These are phyloP conservation scores for Panopea generosa DNA, from an alignment of 2,888 invertebrate species.

Conservation along the genomic window DNA sequence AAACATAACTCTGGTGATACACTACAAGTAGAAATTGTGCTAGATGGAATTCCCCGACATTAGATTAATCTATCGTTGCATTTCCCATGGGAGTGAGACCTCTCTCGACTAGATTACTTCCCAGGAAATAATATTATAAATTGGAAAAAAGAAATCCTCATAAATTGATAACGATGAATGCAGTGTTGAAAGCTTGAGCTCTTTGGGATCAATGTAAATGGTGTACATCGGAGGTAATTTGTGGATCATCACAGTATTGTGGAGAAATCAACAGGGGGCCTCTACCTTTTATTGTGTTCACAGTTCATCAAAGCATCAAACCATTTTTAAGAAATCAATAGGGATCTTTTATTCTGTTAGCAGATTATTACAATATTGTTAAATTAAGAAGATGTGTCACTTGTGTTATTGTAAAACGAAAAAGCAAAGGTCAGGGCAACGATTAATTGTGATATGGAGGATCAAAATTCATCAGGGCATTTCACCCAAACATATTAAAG, in stretches of 20 bases:
- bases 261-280: too few relatives aligned
- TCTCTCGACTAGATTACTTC: conserved; percentile 58
- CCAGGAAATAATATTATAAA: conserved; percentile 61
- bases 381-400: too few relatives aligned
- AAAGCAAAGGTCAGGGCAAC: too few relatives aligned
- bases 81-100: conserved; percentile 50
- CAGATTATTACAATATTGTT: too few relatives aligned
- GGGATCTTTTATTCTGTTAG: too few relatives aligned
- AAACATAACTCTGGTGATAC: conserved; percentile 15
- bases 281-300: too few relatives aligned
- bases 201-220: conserved; percentile 51
- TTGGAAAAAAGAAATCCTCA: conserved; percentile 56
- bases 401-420: too few relatives aligned
- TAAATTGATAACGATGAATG: conserved; percentile 56
- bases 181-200: conserved; percentile 32
- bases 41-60: conserved; percentile 41
- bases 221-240: conserved; percentile 38
- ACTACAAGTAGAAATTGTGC: conserved; percentile 42
- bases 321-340: too few relatives aligned
- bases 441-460: too few relatives aligned
- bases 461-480: too few relatives aligned
- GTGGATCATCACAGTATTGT: conserved; percentile 23
- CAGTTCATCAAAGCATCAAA: too few relatives aligned
- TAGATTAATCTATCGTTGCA: conserved; percentile 54
- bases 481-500: too few relatives aligned